Base-by-base conservation (phyloP, 2,888 invertebrate genomes). In the Helicoverpa assulta region DNA sequence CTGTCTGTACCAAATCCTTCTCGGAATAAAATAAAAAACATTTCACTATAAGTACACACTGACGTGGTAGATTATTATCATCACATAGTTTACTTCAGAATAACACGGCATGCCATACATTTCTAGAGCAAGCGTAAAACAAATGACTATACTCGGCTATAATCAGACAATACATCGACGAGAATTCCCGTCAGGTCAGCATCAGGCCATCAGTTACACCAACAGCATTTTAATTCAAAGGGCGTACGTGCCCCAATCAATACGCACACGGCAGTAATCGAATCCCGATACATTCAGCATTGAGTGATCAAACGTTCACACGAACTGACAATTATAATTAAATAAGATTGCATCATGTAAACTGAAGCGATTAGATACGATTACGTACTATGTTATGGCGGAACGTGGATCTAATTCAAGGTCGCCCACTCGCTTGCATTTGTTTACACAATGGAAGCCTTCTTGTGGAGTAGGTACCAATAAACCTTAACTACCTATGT, bases 281-380 rank as follows among this genome's bases (percentile, higher is more conserved):
- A 71, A 82, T 82, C 70, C 56, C 72, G 73, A 73, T 78, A 67
- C 76, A 70, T 75, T 67, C 76, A 63, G 58, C 78, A 68, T 70
- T 70, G 73, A 78, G 26, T 78, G 73, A 76, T 78, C 73, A 81
- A 73, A 74, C 60, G 59, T 78, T 82, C 76, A 81, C 83, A 82
- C 81, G 76, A 72, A 65, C 60, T 33, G 61, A 76, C 74, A 74
- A 82, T 82, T 82, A 76, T 72, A 74, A 82, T 82, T 82, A 81
- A 81, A 70, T 72, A 64, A 69, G 61, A 76, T 82, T 58, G 66
- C 76, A 76, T 81, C 69, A 78, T 72, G 64, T 65, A 80, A 73
- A 69, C 60, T 59, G 70, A 70, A 26, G 60, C 78, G 57, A 68
- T 66, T 79, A 57, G 68, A 61, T 73, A 43, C 63, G 68, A 73